Conservation (phyloP, 1,140 invertebrate species). For the Aphaenogaster floridana region DNA sequence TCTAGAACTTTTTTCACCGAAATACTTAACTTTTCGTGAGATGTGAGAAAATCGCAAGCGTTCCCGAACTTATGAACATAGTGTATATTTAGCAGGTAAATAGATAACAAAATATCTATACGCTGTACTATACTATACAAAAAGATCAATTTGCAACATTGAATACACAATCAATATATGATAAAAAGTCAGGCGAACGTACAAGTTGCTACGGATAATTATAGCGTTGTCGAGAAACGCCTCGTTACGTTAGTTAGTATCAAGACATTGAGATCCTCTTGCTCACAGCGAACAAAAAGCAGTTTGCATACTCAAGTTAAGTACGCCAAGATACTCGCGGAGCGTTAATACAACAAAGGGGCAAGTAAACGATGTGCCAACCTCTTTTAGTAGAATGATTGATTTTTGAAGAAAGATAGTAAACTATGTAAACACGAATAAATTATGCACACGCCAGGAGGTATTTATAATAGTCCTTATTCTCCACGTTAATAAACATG, state of each 20-base stretch:
- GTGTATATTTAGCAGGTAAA: neutral
- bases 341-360: slow-evolving; percentile 26
- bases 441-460: neutral
- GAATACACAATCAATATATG: neutral
- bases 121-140: neutral
- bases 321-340: neutral
- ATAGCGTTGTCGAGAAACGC: neutral
- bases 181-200: neutral
- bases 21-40: too few species aligned
- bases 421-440: neutral
- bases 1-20: too few species aligned
- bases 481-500: neutral
- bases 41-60: too few species aligned
- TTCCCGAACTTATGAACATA: too few species aligned
- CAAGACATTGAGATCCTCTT: slow-evolving; percentile 2
- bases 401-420: neutral
- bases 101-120: neutral
- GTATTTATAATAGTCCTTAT: neutral
- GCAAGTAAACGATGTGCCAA: neutral
- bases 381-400: neutral
- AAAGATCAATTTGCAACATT: neutral
- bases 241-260: slow-evolving; percentile 40
- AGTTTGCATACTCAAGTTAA: slow-evolving; percentile 29
- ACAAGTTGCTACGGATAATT: neutral
- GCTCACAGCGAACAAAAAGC: slow-evolving; percentile 31